Evolutionary conservation across 2,888 invertebrate species (phyloP), one percentile per base, ranked within the genome.

Genomic region (Luperina nickerlii): DNA sequence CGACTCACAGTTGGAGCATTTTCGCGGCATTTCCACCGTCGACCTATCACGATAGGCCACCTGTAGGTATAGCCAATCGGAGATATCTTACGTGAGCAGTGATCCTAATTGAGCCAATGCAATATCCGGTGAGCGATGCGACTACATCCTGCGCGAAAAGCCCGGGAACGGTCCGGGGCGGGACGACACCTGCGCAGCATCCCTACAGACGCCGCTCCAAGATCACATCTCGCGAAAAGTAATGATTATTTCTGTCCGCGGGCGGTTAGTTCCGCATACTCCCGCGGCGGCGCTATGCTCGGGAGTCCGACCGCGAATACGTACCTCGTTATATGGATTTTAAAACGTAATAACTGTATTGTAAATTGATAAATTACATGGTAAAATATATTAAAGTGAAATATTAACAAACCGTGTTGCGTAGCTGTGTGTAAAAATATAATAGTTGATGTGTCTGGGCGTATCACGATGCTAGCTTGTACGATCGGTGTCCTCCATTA

Each of bases 161-260:
- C 96, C 96, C 96, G 96, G 96, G 96, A 96, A 94, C 93, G 92
- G 91, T 79, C 88, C 87, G 92, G 92, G 93, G 92, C 92, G 93
- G 92, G 92, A 91, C 90, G 75, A 94, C 92, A 95, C 94, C 95
- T 95, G 96, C 96, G 96, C 96, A 96, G 94, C 95, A 95, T 95
- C 95, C 92, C 94, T 90, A 90, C 90, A 92, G 90, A 92, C 94
- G 94, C 93, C 92, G 92, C 91, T 93, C 91, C 94, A 94, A 96
- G 96, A 96, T 96, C 96, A 96, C 96, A 96, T 97, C 97, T 96
- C 95, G 94, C 95, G 95, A 96, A 96, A 97, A 97, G 96, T 97
- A 97, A 97, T 96, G 97, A 97, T 97, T 97, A 97, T 97, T 97
- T 97, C 94, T 96, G 97, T 96, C 95, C 95, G 94, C 93, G 94